Conservation (phyloP, 1,140 invertebrate genomes). For the Papilio polytes region DNA sequence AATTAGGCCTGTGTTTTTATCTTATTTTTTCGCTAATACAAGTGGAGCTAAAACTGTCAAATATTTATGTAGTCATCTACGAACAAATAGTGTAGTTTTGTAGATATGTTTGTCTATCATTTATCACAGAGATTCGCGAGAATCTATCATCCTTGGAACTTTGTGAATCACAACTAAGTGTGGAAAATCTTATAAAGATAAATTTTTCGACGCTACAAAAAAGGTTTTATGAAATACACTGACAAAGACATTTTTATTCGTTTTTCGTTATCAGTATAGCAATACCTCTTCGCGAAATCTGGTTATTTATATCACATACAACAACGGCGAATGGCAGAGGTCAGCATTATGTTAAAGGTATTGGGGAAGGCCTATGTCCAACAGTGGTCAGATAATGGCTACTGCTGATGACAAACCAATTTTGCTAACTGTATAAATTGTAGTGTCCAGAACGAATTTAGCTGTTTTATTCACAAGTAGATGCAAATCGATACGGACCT, state of each 20-base stretch:
- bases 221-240: no score
- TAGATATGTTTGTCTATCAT: background rate
- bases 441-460: background rate
- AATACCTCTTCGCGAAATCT: no score
- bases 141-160: background rate
- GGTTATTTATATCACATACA: no score
- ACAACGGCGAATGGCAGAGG: no score
- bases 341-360: no score
- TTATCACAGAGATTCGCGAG: background rate
- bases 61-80: background rate
- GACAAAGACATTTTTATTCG: no score
- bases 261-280: no score
- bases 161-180: background rate
- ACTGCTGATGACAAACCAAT: no score
- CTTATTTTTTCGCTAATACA: background rate
- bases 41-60: background rate
- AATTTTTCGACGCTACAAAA: no score
- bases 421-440: background rate
- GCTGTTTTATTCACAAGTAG: background rate
- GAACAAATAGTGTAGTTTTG: conserved; percentile 21
- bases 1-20: no score
- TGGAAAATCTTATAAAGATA: background rate
- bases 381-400: no score
- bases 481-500: conserved; percentile 5
- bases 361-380: no score